These are phyloP conservation scores for Tipula unca DNA, from an alignment of 2,888 invertebrate genomes.

Conservation along the genomic window DNA sequence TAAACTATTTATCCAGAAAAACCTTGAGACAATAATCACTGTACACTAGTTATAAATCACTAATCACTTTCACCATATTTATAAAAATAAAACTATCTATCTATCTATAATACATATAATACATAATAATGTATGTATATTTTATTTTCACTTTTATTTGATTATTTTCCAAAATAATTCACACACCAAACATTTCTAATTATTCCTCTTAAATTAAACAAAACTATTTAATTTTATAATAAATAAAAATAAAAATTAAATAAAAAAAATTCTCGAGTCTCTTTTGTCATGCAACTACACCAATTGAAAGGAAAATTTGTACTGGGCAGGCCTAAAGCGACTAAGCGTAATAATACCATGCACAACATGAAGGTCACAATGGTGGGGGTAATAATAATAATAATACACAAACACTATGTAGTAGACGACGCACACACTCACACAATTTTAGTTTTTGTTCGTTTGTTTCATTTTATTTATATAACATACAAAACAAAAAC, in stretches of 20 bases:
- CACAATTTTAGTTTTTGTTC: conserved; percentile 1
- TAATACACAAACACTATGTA: not conserved
- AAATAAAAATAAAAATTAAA: not conserved
- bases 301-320: conserved; percentile 29
- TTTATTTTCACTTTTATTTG: conserved; percentile 1
- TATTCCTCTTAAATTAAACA: not conserved
- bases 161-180: not conserved
- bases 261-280: not conserved
- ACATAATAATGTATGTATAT: no score
- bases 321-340: conserved; percentile 24
- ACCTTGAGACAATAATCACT: not conserved
- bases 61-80: not conserved
- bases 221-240: not conserved
- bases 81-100: not conserved
- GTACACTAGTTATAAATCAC: not conserved
- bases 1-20: not conserved
- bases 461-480: not conserved
- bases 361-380: conserved; percentile 19
- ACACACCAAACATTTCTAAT: conserved; percentile 4
- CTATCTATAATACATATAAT: not conserved
- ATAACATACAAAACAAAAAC: not conserved
- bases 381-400: conserved; percentile 18
- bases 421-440: not conserved
- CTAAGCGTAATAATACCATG: conserved; percentile 19
- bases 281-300: conserved; percentile 2